Conservation (phyloP, 2,113 vertebrate genomes). For the Siniperca chuatsi region DNA sequence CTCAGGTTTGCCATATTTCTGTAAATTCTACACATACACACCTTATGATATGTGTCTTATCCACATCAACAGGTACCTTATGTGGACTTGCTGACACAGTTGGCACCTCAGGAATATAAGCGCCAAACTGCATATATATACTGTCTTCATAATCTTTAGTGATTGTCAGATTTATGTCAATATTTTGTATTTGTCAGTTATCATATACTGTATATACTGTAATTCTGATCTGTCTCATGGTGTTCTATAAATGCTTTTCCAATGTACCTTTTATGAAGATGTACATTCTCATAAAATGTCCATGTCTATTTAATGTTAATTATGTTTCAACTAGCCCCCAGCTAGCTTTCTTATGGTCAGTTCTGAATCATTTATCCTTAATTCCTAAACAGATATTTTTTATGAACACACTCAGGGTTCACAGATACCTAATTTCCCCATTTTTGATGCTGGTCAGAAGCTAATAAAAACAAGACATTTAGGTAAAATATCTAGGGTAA, state of each 20-base stretch:
- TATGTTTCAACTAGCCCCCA: not conserved
- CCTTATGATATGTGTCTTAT: not conserved
- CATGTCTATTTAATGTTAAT: not conserved
- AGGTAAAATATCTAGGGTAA: not conserved
- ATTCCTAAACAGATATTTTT: not conserved
- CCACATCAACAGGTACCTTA: conserved; percentile 12
- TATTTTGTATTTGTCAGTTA: not conserved
- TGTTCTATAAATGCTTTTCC: not conserved
- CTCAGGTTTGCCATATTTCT: not conserved
- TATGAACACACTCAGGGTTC: not conserved
- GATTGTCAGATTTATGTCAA: not conserved
- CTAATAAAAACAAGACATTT: not conserved
- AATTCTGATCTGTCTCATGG: not conserved
- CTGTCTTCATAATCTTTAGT: not conserved
- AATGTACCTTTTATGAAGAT: not conserved
- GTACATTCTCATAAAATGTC: not conserved
- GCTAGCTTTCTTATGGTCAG: not conserved
- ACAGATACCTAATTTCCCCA: not conserved
- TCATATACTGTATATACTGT: not conserved
- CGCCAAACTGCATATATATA: not conserved
- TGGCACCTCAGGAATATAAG: not conserved
- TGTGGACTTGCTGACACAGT: not conserved
- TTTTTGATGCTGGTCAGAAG: not conserved
- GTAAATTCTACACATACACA: not conserved
- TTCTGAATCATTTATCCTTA: not conserved